Evolutionary conservation across 2,797 vertebrate genomes (phyloP).

Genomic region (Phalanger gymnotis): DNA sequence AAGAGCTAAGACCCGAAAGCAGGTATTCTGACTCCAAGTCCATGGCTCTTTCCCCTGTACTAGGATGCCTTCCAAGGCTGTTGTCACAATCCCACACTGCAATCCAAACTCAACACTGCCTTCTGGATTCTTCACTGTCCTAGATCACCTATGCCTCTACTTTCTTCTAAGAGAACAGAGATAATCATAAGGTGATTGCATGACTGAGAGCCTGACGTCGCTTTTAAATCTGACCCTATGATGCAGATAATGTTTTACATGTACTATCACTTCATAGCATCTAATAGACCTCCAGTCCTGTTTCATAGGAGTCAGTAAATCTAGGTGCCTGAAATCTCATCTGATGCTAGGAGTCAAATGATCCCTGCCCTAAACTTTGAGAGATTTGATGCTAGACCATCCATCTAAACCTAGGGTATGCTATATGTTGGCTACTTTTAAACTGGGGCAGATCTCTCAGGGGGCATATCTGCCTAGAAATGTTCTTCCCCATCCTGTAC

Average conservation of each 20-base stretch:
- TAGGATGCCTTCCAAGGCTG: neutral
- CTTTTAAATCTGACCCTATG: neutral
- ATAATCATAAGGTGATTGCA: neutral
- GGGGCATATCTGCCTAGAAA: neutral
- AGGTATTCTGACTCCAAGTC: neutral
- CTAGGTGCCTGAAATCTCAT: neutral
- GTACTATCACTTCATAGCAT: neutral
- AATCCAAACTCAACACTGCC: neutral
- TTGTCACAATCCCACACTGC: neutral
- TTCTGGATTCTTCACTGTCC: neutral
- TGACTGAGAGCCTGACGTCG: neutral
- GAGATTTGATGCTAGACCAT: neutral
- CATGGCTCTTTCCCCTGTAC: neutral
- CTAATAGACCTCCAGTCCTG: neutral
- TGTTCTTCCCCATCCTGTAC: neutral
- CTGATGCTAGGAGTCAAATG: neutral
- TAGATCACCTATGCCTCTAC: neutral
- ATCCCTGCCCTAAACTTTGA: neutral
- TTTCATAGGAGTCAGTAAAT: neutral
- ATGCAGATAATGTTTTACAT: neutral
- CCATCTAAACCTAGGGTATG: neutral
- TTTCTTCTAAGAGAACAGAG: neutral
- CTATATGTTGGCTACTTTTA: neutral
- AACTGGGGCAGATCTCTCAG: neutral
- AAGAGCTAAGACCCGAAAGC: neutral